Base-by-base conservation (phyloP, 2,888 invertebrate species). In the Polylopha cassiicola region DNA sequence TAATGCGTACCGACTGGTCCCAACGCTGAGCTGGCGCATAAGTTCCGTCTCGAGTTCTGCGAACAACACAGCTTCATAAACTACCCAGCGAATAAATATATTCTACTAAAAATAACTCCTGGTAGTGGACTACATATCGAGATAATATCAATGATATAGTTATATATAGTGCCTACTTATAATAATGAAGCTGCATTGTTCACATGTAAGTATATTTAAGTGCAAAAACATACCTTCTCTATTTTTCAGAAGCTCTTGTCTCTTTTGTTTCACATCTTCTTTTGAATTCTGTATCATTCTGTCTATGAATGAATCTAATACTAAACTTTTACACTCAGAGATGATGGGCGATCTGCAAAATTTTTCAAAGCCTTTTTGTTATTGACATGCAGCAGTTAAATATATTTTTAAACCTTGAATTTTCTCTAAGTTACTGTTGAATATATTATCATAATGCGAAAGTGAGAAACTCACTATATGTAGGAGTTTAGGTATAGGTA, bases 251-350 rank as follows among this genome's bases (percentile, higher is more conserved):
- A 89, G 61, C 29, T 88, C 78, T 42, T 79, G 70, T 39, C 93
- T 75, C 46, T 85, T 87, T 21, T 68, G 60, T 61, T 88, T 88
- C 62, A 88, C 73, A n/a, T 90, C 89, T 1, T 85, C 81, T 4
- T 89, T 86, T 14, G 91, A 73, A 48, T 82, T 89, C 48, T 89
- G 87, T 9, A 90, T 86, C 86, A 92, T 89, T 71, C 89, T 90
- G 14, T 90, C 90, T 34, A 94, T 92, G 50, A 92, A 90, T 47
- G 90, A 90, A 58, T 93, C 92, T 39, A 94, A 58, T 2, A 91
- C 91, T 38, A 91, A 65, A 17, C 90, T 90, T 33, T 84, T 86
- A 47, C 87, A 89, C 61, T 88, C 84, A 0, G 87, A 84, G 6
- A 64, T 60, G 43, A 84, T 84, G 1, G 58, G 38, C 11, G 72